Base-by-base conservation (phyloP, 2,888 invertebrate genomes). In the Eugnorisma glareosa region DNA sequence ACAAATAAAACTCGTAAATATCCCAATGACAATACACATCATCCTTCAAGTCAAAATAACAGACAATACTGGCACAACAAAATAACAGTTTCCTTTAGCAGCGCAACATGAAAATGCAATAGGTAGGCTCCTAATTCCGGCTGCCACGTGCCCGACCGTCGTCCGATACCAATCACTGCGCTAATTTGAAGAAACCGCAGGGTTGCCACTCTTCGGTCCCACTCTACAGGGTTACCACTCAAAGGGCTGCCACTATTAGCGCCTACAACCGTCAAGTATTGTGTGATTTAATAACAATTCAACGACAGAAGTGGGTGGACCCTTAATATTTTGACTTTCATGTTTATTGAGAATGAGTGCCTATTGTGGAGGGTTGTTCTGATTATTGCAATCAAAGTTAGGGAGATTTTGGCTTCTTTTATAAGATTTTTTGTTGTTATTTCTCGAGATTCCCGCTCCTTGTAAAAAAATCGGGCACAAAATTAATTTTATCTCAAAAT, bases 91-190 rank as follows among this genome's bases (percentile, higher is more conserved):
- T 76, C 61, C 64, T 67, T 69, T 73, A 61, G 75, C 70, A 74
- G 69, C 74, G 80, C 51, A 82, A 82, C 68, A 84, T 82, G 79
- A 80, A 87, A 87, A 87, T 75, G 77, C 70, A 85, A 76, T 84
- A 54, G 67, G 67, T 54, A 77, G 51, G 51, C 57, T 37, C 72
- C 81, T 84, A 84, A 87, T 88, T 85, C 86, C 80, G 59, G 64
- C 57, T 63, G 88, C 84, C 89, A 89, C 89, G 89, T 88, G 89
- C 67, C 83, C 82, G 82, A 71, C 64, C 85, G 83, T 67, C 89
- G 89, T 84, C 89, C 89, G 89, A 88, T 89, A 83, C 89, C 88
- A 88, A 88, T 88, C 88, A 89, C 59, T 66, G 73, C 84, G 88
- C 88, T 88, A 88, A 88, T 88, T 88, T 88, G 88, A 81, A 85